These are phyloP conservation scores for Xestia c-nigrum DNA, from an alignment of 2,888 invertebrate species.

Conservation along the genomic window DNA sequence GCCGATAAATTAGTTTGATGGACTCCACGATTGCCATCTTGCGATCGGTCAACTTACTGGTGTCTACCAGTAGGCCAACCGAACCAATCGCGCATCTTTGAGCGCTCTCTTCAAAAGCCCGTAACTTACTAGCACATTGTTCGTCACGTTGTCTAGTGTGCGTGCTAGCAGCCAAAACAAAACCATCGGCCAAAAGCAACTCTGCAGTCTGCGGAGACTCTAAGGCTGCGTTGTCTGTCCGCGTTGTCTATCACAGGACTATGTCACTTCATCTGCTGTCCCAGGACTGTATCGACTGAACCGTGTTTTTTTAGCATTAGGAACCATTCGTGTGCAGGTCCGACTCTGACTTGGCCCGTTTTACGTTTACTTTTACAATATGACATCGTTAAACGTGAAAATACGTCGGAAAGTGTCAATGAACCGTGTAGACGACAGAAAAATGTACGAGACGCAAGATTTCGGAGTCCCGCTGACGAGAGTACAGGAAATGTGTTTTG, in stretches of 20 bases:
- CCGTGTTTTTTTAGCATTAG: background rate
- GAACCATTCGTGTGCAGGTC: background rate
- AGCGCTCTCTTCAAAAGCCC: no score
- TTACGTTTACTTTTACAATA: constrained; percentile 51
- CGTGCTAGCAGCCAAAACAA: background rate
- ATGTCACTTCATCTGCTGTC: no score
- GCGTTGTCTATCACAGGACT: background rate
- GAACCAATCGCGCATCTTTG: no score
- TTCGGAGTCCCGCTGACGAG: constrained; percentile 16
- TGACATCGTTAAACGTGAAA: constrained; percentile 55
- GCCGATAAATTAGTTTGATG: background rate
- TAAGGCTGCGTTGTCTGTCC: background rate
- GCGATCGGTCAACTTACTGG: background rate
- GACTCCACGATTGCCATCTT: background rate
- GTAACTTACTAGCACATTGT: no score
- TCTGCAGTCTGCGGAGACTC: background rate
- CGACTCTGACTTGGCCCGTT: background rate
- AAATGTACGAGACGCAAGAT: constrained; percentile 30
- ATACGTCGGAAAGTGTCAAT: constrained; percentile 57
- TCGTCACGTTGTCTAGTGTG: background rate
- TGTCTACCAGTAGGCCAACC: background rate
- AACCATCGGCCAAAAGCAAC: background rate
- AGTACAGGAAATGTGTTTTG: constrained; percentile 24
- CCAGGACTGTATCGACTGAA: no score
- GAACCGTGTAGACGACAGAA: constrained; percentile 42